phyloP scores from a whole-genome alignment of 2,797 vertebrate species.

The Arnoldichthys spilopterus region DNA sequence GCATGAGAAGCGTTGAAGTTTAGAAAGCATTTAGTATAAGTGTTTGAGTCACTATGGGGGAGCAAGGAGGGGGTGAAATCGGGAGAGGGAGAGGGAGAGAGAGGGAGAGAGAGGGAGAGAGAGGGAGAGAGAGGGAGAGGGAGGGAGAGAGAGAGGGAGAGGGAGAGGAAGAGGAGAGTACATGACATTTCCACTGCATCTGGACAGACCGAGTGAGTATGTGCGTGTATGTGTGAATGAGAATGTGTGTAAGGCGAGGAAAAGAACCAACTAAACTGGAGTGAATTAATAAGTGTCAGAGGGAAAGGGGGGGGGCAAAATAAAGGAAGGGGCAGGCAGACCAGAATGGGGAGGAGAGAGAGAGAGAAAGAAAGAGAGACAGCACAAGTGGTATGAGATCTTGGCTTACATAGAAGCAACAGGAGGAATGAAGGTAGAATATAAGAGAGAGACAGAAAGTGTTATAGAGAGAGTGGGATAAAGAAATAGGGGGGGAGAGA shows the following conservation, averaged over 20 bases:
- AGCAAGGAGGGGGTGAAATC: slow-evolving; percentile 37
- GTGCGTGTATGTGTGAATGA: slow-evolving; percentile 24
- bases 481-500: slow-evolving; percentile 50
- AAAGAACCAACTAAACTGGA: too few species aligned
- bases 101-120: slow-evolving; percentile 23
- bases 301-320: slow-evolving; percentile 66
- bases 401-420: slow-evolving; percentile 62
- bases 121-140: slow-evolving; percentile 21
- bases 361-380: slow-evolving; percentile 36
- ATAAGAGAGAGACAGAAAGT: slow-evolving; percentile 22
- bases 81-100: slow-evolving; percentile 28
- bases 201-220: slow-evolving; percentile 64
- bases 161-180: slow-evolving; percentile 48
- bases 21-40: slow-evolving; percentile 43
- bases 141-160: slow-evolving; percentile 26
- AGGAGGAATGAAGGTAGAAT: slow-evolving; percentile 51
- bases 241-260: slow-evolving; percentile 29
- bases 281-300: too few species aligned
- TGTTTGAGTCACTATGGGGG: slow-evolving; percentile 51
- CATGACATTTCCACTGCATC: slow-evolving; percentile 68
- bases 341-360: slow-evolving; percentile 8
- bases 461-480: slow-evolving; percentile 47
- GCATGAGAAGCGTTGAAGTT: slow-evolving; percentile 36
- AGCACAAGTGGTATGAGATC: slow-evolving; percentile 61
- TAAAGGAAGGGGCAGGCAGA: slow-evolving; percentile 50